Base-by-base conservation (phyloP, 2,797 vertebrate genomes). In the Pangasius krempfi region DNA sequence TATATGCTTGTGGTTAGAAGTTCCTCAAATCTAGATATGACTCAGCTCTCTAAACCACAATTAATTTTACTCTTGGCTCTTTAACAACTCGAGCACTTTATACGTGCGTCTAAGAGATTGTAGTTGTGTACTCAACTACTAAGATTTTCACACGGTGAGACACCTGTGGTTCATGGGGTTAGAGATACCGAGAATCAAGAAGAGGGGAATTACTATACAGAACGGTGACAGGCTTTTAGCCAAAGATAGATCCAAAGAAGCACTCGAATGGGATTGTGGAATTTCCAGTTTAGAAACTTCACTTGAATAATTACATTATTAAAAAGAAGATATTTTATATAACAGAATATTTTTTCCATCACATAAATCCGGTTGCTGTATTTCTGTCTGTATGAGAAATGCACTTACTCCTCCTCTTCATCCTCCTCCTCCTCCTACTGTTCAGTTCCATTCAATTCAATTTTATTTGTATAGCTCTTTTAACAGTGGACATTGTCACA, bases 1-100 rank as follows among this genome's bases (percentile, higher is more conserved):
- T 62, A 4, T 20, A 60, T 64, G 20, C 12, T 25, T 88, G 70
- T 40, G 82, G 68, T 85, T 64, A 44, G 18, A 40, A 54, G 72
- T 85, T 88, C 87, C 60, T 66, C 72, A 88, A 78, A 56, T 75
- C 13, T 3, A 79, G 22, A 44, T 30, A 40, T 88, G 87, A 88
- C 72, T 87, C 64, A 82, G 2, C 58, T 81, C 37, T 82, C 47
- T 84, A 40, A 72, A 88, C 81, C 68, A 66, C 82, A 88, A 68
- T 72, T 84, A 75, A 88, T 54, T 84, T 68, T 88, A 84, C 87
- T 58, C 64, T 56, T 12, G 18, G 54, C 37, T 75, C 54, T 62
- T 52, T 10, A 54, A 70, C 47, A 64, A 37, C 37, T 40, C 7
- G 40, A 16, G 9, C 27, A 27, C n/a, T 52, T 33, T 52, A 52